These are phyloP conservation scores for Andricus grossulariae DNA, from an alignment of 1,140 invertebrate species.

Conservation along the genomic window DNA sequence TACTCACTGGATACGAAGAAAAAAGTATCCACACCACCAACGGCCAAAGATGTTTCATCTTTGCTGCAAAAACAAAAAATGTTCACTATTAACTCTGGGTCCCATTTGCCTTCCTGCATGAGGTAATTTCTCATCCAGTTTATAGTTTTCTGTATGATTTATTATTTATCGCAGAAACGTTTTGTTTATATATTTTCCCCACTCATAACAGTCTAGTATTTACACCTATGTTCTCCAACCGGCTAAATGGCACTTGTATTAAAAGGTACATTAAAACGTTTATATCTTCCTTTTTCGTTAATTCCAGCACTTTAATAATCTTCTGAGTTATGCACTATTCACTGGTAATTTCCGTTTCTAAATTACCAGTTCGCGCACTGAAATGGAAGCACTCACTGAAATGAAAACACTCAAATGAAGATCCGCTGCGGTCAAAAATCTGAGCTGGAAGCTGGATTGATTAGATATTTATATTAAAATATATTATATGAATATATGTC, in stretches of 20 bases:
- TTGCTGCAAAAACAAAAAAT: constrained; percentile 78
- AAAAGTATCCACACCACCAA: constrained; percentile 82
- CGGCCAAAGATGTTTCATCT: constrained; percentile 85
- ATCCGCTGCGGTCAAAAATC: too few species aligned
- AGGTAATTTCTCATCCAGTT: background rate
- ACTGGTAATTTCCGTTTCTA: constrained; percentile 24
- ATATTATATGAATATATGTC: too few species aligned
- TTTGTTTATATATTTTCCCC: background rate
- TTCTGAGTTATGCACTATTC: constrained; percentile 19
- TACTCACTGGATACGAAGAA: constrained; percentile 78
- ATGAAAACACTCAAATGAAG: background rate
- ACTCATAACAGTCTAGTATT: background rate
- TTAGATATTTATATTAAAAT: too few species aligned
- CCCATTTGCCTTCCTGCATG: background rate
- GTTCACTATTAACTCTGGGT: background rate
- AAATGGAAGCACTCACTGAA: background rate
- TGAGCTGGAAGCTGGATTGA: background rate
- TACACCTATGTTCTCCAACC: background rate
- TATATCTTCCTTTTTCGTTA: constrained; percentile 3
- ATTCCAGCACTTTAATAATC: constrained; percentile 15
- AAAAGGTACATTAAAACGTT: too few species aligned
- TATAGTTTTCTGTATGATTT: background rate
- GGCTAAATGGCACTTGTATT: constrained; percentile 13
- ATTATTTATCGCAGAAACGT: background rate
- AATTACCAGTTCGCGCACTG: background rate